Conservation (phyloP, 2,888 invertebrate species). For the Lasioglossum pauxillum region DNA sequence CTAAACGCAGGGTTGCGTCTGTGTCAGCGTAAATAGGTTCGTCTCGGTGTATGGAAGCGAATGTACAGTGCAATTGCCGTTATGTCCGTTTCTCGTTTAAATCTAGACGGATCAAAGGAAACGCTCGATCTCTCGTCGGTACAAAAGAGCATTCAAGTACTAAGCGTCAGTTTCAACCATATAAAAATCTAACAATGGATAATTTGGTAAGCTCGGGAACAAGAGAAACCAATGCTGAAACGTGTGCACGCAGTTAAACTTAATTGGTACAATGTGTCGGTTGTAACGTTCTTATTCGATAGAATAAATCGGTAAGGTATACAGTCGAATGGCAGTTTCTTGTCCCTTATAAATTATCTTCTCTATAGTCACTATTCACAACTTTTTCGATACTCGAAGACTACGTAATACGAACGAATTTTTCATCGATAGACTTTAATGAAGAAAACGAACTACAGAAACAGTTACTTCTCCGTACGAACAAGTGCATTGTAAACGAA, state of each 20-base stretch:
- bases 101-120: background rate
- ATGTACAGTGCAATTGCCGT: conserved; percentile 32
- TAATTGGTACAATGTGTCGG: conserved; percentile 26
- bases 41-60: conserved; percentile 21
- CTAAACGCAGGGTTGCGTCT: conserved; percentile 20
- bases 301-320: conserved; percentile 63
- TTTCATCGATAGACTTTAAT: conserved; percentile 15
- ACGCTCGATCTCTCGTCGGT: conserved; percentile 31
- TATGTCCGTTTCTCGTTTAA: background rate
- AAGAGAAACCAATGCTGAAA: conserved; percentile 24
- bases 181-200: conserved; percentile 8
- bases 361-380: conserved; percentile 11
- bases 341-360: conserved; percentile 39
- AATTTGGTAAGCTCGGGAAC: conserved; percentile 9
- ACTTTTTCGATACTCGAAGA: conserved; percentile 5
- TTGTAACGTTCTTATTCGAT: conserved; percentile 53
- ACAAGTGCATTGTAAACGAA: background rate
- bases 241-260: background rate
- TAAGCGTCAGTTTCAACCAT: conserved; percentile 30
- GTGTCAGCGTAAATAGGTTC: conserved; percentile 18
- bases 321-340: conserved; percentile 70
- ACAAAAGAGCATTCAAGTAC: conserved; percentile 58
- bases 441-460: conserved; percentile 9
- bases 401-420: background rate
- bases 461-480: background rate